Evolutionary conservation across 1,140 invertebrate species (phyloP), one percentile per base, ranked within the genome.

Genomic region (Cydia splendana): DNA sequence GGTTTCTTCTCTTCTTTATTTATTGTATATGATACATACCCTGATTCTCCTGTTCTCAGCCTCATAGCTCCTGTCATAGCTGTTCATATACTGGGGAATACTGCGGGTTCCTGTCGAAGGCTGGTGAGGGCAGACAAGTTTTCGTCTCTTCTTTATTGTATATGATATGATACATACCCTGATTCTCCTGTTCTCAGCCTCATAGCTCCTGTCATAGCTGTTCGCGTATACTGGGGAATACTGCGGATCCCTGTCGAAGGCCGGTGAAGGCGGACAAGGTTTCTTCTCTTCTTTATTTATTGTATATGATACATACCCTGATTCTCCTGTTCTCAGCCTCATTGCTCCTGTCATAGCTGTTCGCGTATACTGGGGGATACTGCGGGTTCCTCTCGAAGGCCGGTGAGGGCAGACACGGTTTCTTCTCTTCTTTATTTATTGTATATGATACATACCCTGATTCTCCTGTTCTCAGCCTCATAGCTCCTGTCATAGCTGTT

Each of bases 81-180:
- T 86, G 65, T 88, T 91, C 4, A 62, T 91, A 91, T 1, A 93
- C 90, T 0, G 91, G 91, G 0, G 88, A 85, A 75, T 93, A 93
- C 34, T 93, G 89, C 4, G 89, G 91, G 75, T 88, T 42, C 38
- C 38, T 42, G 38, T n/a, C n/a, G n/a, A n/a, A n/a, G n/a, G n/a
- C n/a, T n/a, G n/a, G n/a, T n/a, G n/a, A n/a, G n/a, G n/a, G n/a
- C n/a, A n/a, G n/a, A n/a, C n/a, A n/a, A n/a, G n/a, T n/a, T n/a
- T n/a, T n/a, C n/a, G n/a, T n/a, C n/a, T n/a, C n/a, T n/a, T n/a
- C n/a, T n/a, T n/a, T n/a, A n/a, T n/a, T n/a, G n/a, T 24, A 24
- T 38, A 38, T 38, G n/a, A n/a, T n/a, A n/a, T n/a, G 34, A 38
- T 38, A 38, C 34, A 38, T 38, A 91, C 90, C 89, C 87, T 86